Percentiles rank a stretch among this genome's conserved stretches.
Conservation (phyloP, 2,797 vertebrate species). For the Esox lucius region DNA sequence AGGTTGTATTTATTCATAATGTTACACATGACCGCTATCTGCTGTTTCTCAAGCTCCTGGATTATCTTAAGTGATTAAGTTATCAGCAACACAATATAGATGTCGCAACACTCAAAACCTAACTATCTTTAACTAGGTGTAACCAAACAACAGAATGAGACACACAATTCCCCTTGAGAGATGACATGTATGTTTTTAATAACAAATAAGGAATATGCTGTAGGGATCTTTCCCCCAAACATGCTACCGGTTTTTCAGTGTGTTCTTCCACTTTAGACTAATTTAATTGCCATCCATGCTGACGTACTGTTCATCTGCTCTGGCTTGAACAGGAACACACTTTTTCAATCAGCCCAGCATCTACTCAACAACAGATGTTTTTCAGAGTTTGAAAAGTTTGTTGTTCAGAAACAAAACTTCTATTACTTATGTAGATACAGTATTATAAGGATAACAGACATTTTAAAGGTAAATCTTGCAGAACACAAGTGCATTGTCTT, state of each 20-base stretch:
- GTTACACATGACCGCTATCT: constrained; percentile 81
- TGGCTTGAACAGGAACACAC: constrained; percentile 79
- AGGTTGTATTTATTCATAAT: constrained; percentile 81
- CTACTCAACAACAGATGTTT: constrained; percentile 56
- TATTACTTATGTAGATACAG: background rate
- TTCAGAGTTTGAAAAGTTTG: background rate
- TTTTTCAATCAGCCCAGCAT: constrained; percentile 87
- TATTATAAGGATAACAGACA: background rate
- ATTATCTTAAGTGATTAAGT: constrained; percentile 71
- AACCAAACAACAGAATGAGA: background rate
- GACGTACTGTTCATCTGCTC: constrained; percentile 78
- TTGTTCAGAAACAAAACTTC: background rate
- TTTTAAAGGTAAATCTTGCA: background rate
- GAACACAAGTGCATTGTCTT: constrained; percentile 65
- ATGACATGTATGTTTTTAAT: background rate
- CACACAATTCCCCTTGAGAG: background rate
- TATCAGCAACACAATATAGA: background rate
- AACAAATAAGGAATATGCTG: background rate
- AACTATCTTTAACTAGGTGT: background rate
- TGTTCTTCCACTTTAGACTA: constrained; percentile 86
- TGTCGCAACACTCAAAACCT: background rate
- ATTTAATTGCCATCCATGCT: constrained; percentile 83
- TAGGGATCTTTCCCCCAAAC: constrained; percentile 50
- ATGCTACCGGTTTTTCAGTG: constrained; percentile 84
- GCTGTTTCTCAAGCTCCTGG: constrained; percentile 87